Percentiles rank a stretch among this genome's conserved stretches.
Evolutionary conservation across 2,797 vertebrate genomes (phyloP).

Genomic region (Columba guinea): DNA sequence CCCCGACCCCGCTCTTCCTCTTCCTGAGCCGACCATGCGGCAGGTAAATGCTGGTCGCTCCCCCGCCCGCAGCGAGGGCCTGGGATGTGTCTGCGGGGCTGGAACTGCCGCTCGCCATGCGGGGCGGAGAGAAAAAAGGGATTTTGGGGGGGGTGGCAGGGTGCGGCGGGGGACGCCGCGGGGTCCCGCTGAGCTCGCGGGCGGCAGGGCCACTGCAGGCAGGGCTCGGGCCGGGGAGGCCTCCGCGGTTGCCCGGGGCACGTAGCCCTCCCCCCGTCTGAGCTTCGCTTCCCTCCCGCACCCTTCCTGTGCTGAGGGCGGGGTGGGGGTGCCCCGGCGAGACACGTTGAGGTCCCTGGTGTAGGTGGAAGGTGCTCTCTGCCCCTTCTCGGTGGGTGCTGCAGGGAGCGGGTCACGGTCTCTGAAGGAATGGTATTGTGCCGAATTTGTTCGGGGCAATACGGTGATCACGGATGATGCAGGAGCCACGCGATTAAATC

Average conservation of each 20-base stretch:
- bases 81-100: not conserved
- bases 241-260: too few species aligned
- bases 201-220: not conserved
- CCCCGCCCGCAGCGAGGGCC: not conserved
- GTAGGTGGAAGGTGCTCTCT: not conserved
- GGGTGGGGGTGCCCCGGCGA: not conserved
- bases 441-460: accelerated
- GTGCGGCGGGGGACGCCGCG: not conserved
- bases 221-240: too few species aligned
- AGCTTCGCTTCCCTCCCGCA: accelerated
- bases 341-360: not conserved
- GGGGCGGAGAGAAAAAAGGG: not conserved
- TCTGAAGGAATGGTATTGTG: accelerated
- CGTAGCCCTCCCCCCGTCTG: not conserved
- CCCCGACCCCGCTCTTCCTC: not conserved
- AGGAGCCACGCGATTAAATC: accelerated
- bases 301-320: not conserved
- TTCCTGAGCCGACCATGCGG: not conserved
- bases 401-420: accelerated
- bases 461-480: accelerated
- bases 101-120: not conserved
- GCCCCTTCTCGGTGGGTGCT: accelerated
- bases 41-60: not conserved
- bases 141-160: not conserved
- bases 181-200: too few species aligned